Base-by-base conservation (phyloP, 2,888 invertebrate species). In the Cephus pygmeus region DNA sequence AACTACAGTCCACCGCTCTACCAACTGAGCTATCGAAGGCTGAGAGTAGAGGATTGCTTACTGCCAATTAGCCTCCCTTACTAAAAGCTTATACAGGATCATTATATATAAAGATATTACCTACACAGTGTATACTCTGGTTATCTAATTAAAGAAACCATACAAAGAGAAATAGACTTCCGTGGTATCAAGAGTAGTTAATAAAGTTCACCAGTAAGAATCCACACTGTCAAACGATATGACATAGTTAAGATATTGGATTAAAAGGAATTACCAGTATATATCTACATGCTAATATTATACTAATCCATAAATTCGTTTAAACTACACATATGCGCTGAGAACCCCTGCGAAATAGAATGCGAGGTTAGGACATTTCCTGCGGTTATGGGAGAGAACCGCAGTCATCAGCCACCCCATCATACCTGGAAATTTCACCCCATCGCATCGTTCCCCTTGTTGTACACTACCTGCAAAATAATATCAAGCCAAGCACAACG, bases 1-100 rank as follows among this genome's bases (percentile, higher is more conserved):
- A 84, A 91, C 91, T 91, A 91, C 91, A 91, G 91, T 91, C 91
- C 91, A 91, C 91, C 91, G 91, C 91, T 91, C 91, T 91, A 91
- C 91, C 91, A 91, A 91, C 91, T 91, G 91, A 91, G 90, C 91
- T 91, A 91, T 91, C 91, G 91, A 91, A 91, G 91, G 91, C 76
- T 79, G 74, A 0, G 33, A 73, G 77, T 76, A 81, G 73, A 79
- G 74, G 69, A 3, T n/a, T 73, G 79, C 31, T 79, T 81, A 31
- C 23, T 23, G 12, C 0, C 23, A 0, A 12, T 68, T 76, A 40
- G n/a, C 2, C 9, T 9, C 9, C 23, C 23, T 56, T 23, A 2
- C 56, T 23, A 23, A 56, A 23, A 56, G 23, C 56, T 9, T 56
- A 56, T 23, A 9, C 23, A 56, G 33, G 3, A 30, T 23, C 31